These are phyloP conservation scores for Seriola dumerili DNA, from an alignment of 2,113 vertebrate species.

Conservation along the genomic window DNA sequence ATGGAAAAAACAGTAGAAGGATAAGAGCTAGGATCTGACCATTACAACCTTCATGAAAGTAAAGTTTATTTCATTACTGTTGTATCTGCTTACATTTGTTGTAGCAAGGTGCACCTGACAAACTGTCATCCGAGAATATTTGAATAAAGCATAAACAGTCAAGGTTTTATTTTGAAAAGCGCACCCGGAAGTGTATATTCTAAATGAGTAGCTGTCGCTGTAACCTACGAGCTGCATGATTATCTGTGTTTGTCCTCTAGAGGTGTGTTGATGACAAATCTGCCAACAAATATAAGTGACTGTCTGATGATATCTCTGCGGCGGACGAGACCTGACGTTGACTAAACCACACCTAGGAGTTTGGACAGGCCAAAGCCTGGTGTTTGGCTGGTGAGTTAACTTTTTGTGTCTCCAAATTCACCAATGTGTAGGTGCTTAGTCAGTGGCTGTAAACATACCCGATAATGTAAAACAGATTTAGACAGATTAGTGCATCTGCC, in stretches of 20 bases:
- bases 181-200: constrained; percentile 47
- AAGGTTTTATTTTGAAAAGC: constrained; percentile 58
- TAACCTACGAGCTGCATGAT: constrained; percentile 5
- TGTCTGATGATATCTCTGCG: background rate
- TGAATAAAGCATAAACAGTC: background rate
- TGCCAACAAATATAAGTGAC: background rate
- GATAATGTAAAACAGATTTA: background rate
- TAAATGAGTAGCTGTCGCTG: constrained; percentile 9
- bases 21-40: too few species aligned
- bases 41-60: too few species aligned
- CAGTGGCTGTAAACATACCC: background rate
- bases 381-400: constrained; percentile 66
- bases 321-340: constrained; percentile 16
- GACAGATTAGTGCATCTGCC: background rate
- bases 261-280: constrained; percentile 39
- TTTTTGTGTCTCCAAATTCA: constrained; percentile 43
- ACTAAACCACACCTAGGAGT: constrained; percentile 20
- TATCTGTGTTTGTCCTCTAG: constrained; percentile 2
- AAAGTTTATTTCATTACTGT: too few species aligned
- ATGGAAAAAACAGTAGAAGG: too few species aligned
- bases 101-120: too few species aligned
- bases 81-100: too few species aligned
- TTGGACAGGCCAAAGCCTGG: constrained; percentile 39
- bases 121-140: too few species aligned
- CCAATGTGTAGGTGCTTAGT: background rate